Conservation (phyloP, 2,888 invertebrate species). For the Lithophane socia region DNA sequence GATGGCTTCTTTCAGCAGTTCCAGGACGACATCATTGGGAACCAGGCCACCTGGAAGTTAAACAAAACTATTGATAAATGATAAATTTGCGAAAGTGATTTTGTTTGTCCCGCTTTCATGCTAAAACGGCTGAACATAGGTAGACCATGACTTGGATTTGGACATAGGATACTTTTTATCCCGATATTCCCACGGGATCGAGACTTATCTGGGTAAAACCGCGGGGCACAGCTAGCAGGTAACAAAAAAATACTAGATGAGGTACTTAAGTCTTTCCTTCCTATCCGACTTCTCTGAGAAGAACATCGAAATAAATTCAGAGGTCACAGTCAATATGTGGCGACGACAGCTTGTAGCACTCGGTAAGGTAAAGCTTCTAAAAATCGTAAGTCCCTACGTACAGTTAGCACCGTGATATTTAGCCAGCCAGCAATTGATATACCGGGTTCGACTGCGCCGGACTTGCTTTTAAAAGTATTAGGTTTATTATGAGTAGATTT, state of each 20-base stretch:
- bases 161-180: too few relatives aligned
- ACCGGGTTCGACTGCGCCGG: too few relatives aligned
- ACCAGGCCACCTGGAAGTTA: constrained; percentile 91
- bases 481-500: too few relatives aligned
- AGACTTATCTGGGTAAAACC: too few relatives aligned
- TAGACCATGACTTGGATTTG: too few relatives aligned
- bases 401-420: neutral
- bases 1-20: constrained; percentile 95
- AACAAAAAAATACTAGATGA: too few relatives aligned
- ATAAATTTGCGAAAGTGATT: neutral
- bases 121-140: too few relatives aligned
- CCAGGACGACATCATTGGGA: constrained; percentile 96
- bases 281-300: neutral
- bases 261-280: neutral
- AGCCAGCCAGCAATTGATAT: neutral
- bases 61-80: neutral
- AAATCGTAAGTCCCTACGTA: neutral
- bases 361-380: neutral
- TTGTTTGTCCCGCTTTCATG: too few relatives aligned
- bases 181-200: too few relatives aligned
- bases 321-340: neutral
- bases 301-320: neutral
- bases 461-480: too few relatives aligned
- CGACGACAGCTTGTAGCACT: neutral
- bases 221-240: too few relatives aligned